Percentiles rank a stretch among this genome's conserved stretches.
Evolutionary conservation across 64 coral and sea anemone genomes (phyloP).

Genomic region (Cladopsammia gracilis): DNA sequence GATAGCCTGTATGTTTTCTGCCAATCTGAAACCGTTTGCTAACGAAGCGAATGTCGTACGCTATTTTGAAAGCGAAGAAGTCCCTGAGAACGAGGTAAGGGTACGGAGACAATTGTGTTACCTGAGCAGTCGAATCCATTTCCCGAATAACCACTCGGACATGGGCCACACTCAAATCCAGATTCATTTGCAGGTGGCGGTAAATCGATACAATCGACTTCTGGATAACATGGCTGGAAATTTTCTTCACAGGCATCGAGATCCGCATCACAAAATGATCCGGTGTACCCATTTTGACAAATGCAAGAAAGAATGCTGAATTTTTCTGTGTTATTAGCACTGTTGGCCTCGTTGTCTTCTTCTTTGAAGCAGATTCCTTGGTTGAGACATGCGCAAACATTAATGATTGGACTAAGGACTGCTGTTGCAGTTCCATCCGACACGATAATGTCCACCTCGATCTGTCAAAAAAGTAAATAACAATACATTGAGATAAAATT

Average conservation of each 20-base stretch:
- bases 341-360: slow-evolving; percentile 6
- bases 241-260: slow-evolving; percentile 70
- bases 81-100: too few species aligned
- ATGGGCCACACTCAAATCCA: slow-evolving; percentile 57
- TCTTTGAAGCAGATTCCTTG: slow-evolving; percentile 7
- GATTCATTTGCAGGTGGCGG: slow-evolving; percentile 52
- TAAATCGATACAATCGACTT: slow-evolving; percentile 51
- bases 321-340: not conserved
- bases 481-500: not conserved
- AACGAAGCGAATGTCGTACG: too few species aligned
- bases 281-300: slow-evolving; percentile 55
- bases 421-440: slow-evolving; percentile 13
- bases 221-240: slow-evolving; percentile 67
- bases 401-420: slow-evolving; percentile 9
- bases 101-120: not conserved
- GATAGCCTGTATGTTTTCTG: too few species aligned
- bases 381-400: slow-evolving; percentile 55
- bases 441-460: slow-evolving; percentile 7
- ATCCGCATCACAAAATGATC: slow-evolving; percentile 43
- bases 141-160: slow-evolving; percentile 47
- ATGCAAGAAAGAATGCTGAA: slow-evolving; percentile 33
- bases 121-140: slow-evolving; percentile 37
- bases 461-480: not conserved
- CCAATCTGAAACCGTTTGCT: too few species aligned
- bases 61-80: too few species aligned